Evolutionary conservation across 92 coral and sea anemone species (phyloP).

Genomic region (Meandrina meandrites): DNA sequence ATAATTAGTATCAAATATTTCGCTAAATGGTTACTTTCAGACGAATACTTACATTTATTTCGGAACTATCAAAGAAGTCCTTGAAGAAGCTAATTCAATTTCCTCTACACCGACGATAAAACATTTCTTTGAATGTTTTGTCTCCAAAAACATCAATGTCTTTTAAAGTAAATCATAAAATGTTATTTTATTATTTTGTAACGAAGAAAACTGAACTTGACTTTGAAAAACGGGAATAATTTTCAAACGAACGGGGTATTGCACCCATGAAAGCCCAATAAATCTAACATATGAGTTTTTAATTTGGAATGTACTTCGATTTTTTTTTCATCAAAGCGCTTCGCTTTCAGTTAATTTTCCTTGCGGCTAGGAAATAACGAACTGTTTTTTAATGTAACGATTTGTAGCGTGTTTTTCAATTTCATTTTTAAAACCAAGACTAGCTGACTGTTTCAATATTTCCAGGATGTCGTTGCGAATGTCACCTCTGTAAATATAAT

Average conservation of each 20-base stretch:
- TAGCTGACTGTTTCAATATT: not conserved
- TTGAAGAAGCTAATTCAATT: not conserved
- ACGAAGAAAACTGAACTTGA: too few relatives aligned
- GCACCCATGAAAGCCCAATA: too few relatives aligned
- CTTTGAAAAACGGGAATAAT: too few relatives aligned
- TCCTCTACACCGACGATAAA: not conserved
- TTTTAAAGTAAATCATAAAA: not conserved
- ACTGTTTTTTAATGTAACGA: not conserved
- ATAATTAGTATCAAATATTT: not conserved
- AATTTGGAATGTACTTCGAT: not conserved
- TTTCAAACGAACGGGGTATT: too few relatives aligned
- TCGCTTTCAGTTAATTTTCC: not conserved
- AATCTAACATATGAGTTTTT: too few relatives aligned
- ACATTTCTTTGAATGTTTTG: not conserved
- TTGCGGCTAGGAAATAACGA: not conserved
- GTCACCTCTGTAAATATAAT: not conserved
- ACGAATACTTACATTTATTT: not conserved
- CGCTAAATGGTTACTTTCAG: not conserved
- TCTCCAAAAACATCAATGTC: not conserved
- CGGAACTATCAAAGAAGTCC: not conserved
- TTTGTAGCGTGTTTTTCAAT: not conserved
- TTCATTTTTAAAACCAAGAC: not conserved
- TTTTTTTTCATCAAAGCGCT: not conserved
- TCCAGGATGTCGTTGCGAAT: not conserved
- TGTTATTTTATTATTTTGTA: not conserved